Conservation (phyloP, 1,140 invertebrate species). For the Pseudomyrmex pallidus region DNA sequence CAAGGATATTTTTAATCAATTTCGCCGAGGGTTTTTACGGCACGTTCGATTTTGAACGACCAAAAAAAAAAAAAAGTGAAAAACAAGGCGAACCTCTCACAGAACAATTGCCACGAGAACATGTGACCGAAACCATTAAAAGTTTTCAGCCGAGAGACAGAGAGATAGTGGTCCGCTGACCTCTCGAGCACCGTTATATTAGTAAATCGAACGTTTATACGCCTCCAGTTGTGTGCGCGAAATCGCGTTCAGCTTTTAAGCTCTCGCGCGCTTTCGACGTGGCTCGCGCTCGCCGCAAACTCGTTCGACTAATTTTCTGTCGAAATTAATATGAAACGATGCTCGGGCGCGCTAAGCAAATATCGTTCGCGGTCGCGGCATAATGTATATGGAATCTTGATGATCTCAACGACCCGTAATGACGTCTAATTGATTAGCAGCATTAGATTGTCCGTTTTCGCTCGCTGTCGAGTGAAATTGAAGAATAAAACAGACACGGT, state of each 20-base stretch:
- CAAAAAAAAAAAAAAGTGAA: neutral
- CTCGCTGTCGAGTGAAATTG: neutral
- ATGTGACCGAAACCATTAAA: constrained; percentile 32
- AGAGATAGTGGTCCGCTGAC: neutral
- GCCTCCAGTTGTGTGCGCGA: neutral
- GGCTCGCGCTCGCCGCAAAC: neutral
- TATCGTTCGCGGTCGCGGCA: neutral
- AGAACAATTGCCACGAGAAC: constrained; percentile 12
- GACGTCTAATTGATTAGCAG: neutral
- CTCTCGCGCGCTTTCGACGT: constrained; percentile 1
- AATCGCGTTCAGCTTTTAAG: constrained; percentile 34
- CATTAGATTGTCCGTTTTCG: neutral
- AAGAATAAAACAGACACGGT: neutral
- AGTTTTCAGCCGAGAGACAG: constrained; percentile 6
- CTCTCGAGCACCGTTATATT: constrained; percentile 12
- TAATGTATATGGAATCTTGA: constrained; percentile 12
- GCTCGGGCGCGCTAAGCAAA: constrained; percentile 3
- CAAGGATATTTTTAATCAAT: neutral
- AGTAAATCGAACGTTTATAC: constrained; percentile 30
- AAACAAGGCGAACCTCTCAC: neutral
- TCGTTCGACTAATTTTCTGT: constrained; percentile 24
- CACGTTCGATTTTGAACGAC: neutral
- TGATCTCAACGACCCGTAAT: neutral
- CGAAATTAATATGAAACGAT: constrained; percentile 27
- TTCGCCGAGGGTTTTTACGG: neutral